phyloP scores from a whole-genome alignment of 2,888 invertebrate genomes.

The Sthenelais limicola region DNA sequence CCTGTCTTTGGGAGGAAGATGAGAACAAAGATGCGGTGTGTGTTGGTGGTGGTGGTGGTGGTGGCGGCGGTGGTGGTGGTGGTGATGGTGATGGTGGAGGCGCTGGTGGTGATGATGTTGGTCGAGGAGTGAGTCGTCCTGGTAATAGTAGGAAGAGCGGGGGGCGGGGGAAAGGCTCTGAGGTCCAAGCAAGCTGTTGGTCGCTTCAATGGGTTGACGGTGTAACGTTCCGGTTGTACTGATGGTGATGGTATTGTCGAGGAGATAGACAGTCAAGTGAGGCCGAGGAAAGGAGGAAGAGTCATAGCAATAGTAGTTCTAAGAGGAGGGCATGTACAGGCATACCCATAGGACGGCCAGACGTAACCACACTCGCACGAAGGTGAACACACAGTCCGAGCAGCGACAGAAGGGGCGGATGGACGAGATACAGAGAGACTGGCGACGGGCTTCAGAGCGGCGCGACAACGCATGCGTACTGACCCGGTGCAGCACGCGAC shows the following conservation, averaged over 20 bases:
- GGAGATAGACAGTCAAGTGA: constrained; percentile 9
- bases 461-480: not conserved
- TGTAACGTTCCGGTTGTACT: constrained; percentile 10
- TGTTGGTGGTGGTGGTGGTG: constrained; percentile 11
- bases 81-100: constrained; percentile 23
- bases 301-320: not conserved
- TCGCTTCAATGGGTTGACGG: not conserved
- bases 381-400: no score
- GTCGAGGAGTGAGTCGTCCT: not conserved
- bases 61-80: constrained; percentile 32
- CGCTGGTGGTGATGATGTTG: constrained; percentile 19
- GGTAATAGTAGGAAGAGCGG: not conserved
- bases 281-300: not conserved
- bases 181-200: not conserved
- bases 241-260: not conserved
- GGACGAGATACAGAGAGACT: not conserved
- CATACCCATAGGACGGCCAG: no score
- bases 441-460: not conserved
- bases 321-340: no score
- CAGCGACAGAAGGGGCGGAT: not conserved
- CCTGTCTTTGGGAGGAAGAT: not conserved
- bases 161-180: not conserved
- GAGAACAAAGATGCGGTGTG: not conserved
- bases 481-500: not conserved
- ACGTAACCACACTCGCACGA: no score